phyloP scores from a whole-genome alignment of 2,113 vertebrate species.

The Sebastes fasciatus region DNA sequence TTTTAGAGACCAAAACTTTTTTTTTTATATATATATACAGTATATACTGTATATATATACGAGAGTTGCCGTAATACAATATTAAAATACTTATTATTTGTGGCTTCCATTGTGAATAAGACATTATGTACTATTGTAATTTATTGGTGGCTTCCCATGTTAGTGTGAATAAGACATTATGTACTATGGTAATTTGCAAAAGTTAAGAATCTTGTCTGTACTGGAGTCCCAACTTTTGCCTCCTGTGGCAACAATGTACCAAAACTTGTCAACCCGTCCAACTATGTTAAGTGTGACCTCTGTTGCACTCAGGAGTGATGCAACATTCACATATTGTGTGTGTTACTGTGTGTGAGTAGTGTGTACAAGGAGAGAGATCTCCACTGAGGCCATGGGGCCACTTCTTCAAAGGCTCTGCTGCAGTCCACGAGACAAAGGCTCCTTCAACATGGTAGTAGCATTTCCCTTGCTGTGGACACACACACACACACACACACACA shows the following conservation, averaged over 20 bases:
- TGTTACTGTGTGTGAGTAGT: background rate
- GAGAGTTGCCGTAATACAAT: background rate
- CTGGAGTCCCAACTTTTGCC: background rate
- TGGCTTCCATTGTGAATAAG: background rate
- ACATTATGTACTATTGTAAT: background rate
- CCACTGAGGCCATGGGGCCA: conserved; percentile 22
- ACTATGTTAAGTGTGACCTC: conserved; percentile 13
- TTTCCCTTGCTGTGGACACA: background rate
- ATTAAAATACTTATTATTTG: background rate
- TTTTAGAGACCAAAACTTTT: background rate
- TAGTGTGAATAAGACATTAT: background rate
- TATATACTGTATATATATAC: too few relatives aligned
- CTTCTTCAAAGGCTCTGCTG: conserved; percentile 35
- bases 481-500: background rate
- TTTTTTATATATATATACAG: background rate
- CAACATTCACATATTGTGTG: conserved; percentile 30
- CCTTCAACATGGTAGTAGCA: conserved; percentile 3
- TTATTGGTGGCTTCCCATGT: background rate
- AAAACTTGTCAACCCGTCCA: conserved; percentile 6
- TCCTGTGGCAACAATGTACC: background rate
- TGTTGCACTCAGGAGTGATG: background rate
- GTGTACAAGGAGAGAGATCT: conserved; percentile 1
- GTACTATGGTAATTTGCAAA: background rate
- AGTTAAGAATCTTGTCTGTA: background rate
- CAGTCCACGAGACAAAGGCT: conserved; percentile 48